These are phyloP conservation scores for Oegoconia quadripuncta DNA, from an alignment of 2,888 invertebrate species.

Conservation along the genomic window DNA sequence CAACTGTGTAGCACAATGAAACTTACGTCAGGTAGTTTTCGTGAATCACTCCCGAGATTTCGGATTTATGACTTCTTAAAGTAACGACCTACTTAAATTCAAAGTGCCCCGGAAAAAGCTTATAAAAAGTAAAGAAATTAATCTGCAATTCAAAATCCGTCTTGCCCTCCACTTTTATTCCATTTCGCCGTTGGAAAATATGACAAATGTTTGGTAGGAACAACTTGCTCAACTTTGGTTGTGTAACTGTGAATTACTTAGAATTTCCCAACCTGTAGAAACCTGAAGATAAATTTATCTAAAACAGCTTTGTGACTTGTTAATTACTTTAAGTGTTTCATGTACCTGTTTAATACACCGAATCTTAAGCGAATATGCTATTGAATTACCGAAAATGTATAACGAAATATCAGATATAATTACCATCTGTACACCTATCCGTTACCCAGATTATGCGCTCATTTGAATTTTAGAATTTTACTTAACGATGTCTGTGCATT, in stretches of 20 bases:
- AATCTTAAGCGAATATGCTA: constrained; percentile 3
- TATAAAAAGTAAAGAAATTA: constrained; percentile 64
- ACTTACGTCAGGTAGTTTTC: not conserved
- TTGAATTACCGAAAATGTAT: constrained; percentile 2
- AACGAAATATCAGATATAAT: not conserved
- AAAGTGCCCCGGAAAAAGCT: constrained; percentile 53
- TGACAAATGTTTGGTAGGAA: not conserved
- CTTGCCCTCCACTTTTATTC: constrained; percentile 45
- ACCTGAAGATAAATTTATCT: no score
- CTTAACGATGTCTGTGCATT: constrained; percentile 37
- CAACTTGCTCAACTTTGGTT: not conserved
- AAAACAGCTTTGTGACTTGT: no score
- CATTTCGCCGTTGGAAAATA: constrained; percentile 35
- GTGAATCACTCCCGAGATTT: constrained; percentile 13
- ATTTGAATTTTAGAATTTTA: constrained; percentile 43
- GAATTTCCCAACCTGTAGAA: not conserved
- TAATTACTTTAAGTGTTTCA: not conserved
- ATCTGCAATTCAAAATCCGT: constrained; percentile 65
- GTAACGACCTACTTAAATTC: constrained; percentile 50
- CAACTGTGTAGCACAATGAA: not conserved
- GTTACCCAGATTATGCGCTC: constrained; percentile 16
- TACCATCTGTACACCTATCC: constrained; percentile 2
- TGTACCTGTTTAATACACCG: constrained; percentile 1
- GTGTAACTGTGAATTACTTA: not conserved
- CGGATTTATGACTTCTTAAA: constrained; percentile 39